Evolutionary conservation across 2,797 vertebrate species (phyloP).

Genomic region (Chrosomus eos): DNA sequence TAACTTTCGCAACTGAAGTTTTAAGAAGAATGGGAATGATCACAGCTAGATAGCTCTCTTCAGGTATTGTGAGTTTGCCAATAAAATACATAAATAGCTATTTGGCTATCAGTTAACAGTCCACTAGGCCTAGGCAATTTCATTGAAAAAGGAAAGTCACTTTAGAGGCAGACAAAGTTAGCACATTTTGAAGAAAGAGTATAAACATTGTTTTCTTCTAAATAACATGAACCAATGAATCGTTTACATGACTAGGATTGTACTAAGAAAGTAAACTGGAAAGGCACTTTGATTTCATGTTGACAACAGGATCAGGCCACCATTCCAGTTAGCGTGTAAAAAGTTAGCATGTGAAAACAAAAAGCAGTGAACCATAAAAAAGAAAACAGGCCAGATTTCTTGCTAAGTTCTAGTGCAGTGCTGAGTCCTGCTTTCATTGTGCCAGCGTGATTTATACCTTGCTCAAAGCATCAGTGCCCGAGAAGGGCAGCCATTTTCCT

Average conservation of each 20-base stretch:
- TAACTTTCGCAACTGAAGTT: neutral
- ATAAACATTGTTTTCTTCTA: neutral
- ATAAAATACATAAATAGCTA: neutral
- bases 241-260: neutral
- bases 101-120: neutral
- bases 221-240: neutral
- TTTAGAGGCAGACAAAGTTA: neutral
- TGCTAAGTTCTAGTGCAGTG: slow-evolving; percentile 2
- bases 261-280: neutral
- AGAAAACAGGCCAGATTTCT: slow-evolving; percentile 26
- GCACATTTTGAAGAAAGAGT: neutral
- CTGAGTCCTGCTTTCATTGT: slow-evolving; percentile 53
- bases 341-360: neutral
- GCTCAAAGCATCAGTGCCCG: neutral
- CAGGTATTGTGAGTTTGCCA: neutral
- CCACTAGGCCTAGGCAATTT: neutral
- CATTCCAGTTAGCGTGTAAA: neutral
- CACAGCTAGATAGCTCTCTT: neutral
- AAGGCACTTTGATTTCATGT: neutral
- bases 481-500: slow-evolving; percentile 25
- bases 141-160: neutral
- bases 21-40: neutral
- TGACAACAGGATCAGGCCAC: neutral
- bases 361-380: neutral
- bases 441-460: slow-evolving; percentile 49